These are phyloP conservation scores for Pemphigus obesinymphae DNA, from an alignment of 1,140 invertebrate species.

Conservation along the genomic window DNA sequence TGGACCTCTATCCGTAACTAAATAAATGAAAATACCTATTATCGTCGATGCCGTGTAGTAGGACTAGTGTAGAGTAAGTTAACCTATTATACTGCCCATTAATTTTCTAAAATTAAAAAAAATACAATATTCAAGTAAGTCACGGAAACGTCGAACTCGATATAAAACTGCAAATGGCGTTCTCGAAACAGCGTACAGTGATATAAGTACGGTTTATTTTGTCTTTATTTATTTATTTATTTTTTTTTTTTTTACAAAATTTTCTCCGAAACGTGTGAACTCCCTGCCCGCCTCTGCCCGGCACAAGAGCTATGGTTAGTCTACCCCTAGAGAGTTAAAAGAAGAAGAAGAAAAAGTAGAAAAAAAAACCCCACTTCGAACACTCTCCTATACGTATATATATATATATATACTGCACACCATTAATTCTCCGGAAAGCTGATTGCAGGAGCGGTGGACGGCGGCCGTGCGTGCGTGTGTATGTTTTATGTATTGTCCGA, in stretches of 20 bases:
- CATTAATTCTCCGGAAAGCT: slow-evolving; percentile 31
- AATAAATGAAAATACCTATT: too few relatives aligned
- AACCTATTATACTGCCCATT: too few relatives aligned
- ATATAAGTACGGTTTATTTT: too few relatives aligned
- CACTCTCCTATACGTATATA: background rate
- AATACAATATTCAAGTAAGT: too few relatives aligned
- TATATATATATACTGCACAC: slow-evolving; percentile 4
- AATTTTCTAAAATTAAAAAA: too few relatives aligned
- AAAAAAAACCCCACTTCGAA: slow-evolving; percentile 24
- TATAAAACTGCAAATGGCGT: too few relatives aligned
- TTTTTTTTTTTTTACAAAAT: background rate
- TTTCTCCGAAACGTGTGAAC: background rate
- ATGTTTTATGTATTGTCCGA: slow-evolving; percentile 41
- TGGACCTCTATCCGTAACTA: too few relatives aligned
- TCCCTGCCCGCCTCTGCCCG: background rate
- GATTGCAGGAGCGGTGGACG: slow-evolving; percentile 22
- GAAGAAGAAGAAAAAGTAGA: too few relatives aligned
- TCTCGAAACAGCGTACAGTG: too few relatives aligned
- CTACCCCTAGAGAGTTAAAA: background rate
- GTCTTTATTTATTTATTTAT: background rate
- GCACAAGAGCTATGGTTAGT: background rate
- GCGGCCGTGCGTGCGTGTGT: slow-evolving; percentile 19
- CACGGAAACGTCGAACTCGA: too few relatives aligned
- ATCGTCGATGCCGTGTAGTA: too few relatives aligned
- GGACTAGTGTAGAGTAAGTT: too few relatives aligned